phyloP scores from a whole-genome alignment of 2,797 vertebrate genomes.

The Sparus aurata region DNA sequence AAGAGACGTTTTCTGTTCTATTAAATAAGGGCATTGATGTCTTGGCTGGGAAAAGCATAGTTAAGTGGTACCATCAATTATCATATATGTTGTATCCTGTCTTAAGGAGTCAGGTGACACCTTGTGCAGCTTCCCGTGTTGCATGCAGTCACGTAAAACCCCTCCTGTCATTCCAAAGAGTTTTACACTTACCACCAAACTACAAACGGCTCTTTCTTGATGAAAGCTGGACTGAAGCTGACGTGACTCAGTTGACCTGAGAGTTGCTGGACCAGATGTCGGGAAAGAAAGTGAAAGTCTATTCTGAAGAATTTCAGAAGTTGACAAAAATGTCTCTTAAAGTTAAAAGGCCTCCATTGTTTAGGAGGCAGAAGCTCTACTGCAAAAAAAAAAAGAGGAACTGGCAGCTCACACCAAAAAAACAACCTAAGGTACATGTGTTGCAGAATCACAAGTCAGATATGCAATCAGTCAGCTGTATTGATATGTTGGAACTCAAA shows the following conservation, averaged over 20 bases:
- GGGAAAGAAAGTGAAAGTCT: conserved; percentile 35
- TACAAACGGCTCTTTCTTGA: conserved; percentile 28
- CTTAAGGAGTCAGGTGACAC: conserved; percentile 47
- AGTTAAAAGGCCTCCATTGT: conserved; percentile 13
- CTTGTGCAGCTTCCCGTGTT: conserved; percentile 49
- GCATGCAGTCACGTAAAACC: conserved; percentile 37
- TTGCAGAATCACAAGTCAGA: conserved; percentile 21
- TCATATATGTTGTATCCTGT: conserved; percentile 38
- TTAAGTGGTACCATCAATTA: conserved; percentile 65
- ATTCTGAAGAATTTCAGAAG: conserved; percentile 15
- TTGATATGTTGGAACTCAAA: conserved; percentile 26
- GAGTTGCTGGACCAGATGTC: conserved; percentile 27
- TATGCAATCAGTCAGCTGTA: conserved; percentile 24
- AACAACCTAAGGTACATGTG: conserved; percentile 52
- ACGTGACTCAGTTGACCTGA: conserved; percentile 45
- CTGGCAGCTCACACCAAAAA: conserved; percentile 43
- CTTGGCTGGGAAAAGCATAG: conserved; percentile 37
- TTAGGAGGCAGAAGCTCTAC: conserved; percentile 14
- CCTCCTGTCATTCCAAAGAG: conserved; percentile 49
- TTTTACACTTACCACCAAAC: conserved; percentile 35
- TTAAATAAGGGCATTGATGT: conserved; percentile 32
- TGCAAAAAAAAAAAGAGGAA: conserved; percentile 27
- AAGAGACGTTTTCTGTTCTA: conserved; percentile 43
- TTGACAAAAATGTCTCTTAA: conserved; percentile 22
- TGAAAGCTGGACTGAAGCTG: conserved; percentile 27